A percentile compares a stretch with the other conserved stretches of the same genome.
phyloP scores from a whole-genome alignment of 2,888 invertebrate genomes.

The Galerucella calmariensis region DNA sequence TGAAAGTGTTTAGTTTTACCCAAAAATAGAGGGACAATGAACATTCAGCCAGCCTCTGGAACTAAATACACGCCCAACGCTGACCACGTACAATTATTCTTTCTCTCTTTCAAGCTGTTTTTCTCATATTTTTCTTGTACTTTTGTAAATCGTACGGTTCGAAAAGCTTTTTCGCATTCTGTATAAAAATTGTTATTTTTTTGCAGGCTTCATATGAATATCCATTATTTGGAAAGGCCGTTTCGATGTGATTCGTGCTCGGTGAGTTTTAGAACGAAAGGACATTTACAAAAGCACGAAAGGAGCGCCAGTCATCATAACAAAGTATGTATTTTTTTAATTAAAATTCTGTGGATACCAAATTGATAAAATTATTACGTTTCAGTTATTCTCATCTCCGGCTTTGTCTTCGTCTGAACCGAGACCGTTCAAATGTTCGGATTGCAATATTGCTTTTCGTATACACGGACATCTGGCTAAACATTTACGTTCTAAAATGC shows the following conservation, averaged over 20 bases:
- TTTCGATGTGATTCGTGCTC: slow-evolving; percentile 93
- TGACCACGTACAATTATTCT: too few species aligned
- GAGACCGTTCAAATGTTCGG: slow-evolving; percentile 94
- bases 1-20: too few species aligned
- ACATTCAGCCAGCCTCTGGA: too few species aligned
- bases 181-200: too few species aligned
- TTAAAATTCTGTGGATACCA: neutral
- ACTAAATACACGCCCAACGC: too few species aligned
- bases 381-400: slow-evolving; percentile 66
- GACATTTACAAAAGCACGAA: slow-evolving; percentile 93
- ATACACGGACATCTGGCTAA: slow-evolving; percentile 98
- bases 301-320: slow-evolving; percentile 92
- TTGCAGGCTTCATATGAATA: slow-evolving; percentile 84
- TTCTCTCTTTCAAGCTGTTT: too few species aligned
- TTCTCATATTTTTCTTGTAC: too few species aligned
- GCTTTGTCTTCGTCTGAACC: slow-evolving; percentile 90
- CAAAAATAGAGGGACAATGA: too few species aligned
- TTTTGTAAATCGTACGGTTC: too few species aligned
- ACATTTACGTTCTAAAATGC: slow-evolving; percentile 95
- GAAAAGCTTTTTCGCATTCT: too few species aligned
- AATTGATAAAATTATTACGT: neutral
- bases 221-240: slow-evolving; percentile 93
- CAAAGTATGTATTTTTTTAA: slow-evolving; percentile 70
- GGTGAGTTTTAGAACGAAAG: slow-evolving; percentile 89
- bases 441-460: slow-evolving; percentile 95